Base-by-base conservation (phyloP, 1,140 invertebrate genomes). In the Pseudomyrmex pallidus region DNA sequence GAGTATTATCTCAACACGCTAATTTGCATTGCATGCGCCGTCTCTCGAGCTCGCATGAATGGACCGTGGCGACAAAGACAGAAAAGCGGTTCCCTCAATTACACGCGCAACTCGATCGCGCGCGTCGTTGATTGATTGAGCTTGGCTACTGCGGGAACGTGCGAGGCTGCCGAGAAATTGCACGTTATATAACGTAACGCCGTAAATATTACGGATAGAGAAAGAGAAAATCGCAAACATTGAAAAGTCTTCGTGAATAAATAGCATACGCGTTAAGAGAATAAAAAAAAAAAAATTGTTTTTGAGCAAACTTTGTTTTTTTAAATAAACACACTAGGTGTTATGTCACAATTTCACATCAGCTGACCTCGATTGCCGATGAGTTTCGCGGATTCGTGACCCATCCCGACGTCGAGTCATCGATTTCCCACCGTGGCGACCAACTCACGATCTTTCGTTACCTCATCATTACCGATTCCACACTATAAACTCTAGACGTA, bases 121-220 rank as follows among this genome's bases (percentile, higher is more conserved):
- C 22, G 64, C 25, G 13, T 15, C 15, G 56, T 13, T 80, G 66
- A 80, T 80, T 61, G 66, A 80, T 80, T 50, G 25, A 72, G 9
- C 3, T 9, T 48, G 35, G 76, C 76, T 80, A 80, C 76, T 20
- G 66, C n/a, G 13, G 20, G 54, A 70, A 70, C 17, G 17, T 46
- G 25, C 17, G 17, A 78, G 44, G 10, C 54, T 1, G 35, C 10
- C 17, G 48, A 77, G 25, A 77, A 44, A 72, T 50, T 10, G 56
- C 22, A 17, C 35, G 20, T 80, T 80, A 57, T 22, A 25, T 72
- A 80, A 80, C 50, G 12, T 61, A 35, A 8, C 10, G 52, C 54
- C 44, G n/a, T n/a, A n/a, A 35, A 48, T 57, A 57, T 78, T 48
- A 59, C 4, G 22, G 12, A 64, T 13, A 64, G 73, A 63, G 20